Evolutionary conservation across 2,113 vertebrate genomes (phyloP).

Genomic region (Isurus oxyrinchus): DNA sequence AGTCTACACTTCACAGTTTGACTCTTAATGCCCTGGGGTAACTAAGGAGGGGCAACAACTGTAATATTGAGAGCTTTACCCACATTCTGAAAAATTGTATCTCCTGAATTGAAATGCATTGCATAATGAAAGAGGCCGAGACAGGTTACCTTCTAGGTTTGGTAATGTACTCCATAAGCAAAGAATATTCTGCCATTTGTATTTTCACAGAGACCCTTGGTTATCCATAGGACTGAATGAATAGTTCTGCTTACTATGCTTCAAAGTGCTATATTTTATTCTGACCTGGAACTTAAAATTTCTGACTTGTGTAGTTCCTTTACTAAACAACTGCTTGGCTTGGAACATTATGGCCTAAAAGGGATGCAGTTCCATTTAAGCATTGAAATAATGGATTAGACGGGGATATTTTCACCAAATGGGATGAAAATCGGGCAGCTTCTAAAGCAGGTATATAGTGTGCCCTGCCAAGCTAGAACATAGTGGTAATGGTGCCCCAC

Average conservation of each 20-base stretch:
- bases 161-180: background rate
- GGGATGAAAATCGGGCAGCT: background rate
- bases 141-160: background rate
- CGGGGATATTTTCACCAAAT: background rate
- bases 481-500: background rate
- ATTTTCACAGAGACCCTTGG: background rate
- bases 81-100: background rate
- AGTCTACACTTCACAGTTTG: background rate
- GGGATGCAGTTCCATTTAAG: background rate
- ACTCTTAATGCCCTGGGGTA: too few species aligned
- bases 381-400: background rate
- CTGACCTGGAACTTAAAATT: too few species aligned
- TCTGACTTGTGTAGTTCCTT: too few species aligned
- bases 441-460: background rate
- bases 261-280: background rate
- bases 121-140: background rate
- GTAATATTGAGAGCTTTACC: background rate
- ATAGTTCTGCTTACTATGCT: background rate
- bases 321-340: too few species aligned
- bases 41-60: background rate
- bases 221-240: background rate
- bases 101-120: background rate
- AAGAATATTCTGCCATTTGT: background rate
- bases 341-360: background rate
- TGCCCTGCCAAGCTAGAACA: background rate